Conservation (phyloP, 1,140 invertebrate species). For the Brachionus paranguensis region DNA sequence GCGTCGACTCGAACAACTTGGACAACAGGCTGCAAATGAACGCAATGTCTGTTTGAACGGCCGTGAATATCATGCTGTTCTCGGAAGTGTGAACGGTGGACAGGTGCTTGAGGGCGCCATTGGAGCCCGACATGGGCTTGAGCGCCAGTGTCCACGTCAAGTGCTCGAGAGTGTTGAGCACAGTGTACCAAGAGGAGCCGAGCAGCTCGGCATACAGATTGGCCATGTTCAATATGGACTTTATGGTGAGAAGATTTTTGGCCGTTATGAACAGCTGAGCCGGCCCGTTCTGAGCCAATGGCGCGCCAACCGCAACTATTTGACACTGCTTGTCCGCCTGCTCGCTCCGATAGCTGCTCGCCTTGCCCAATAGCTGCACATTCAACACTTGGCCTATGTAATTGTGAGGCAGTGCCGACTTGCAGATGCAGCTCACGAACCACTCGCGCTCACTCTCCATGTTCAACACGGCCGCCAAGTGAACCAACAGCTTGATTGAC, state of each 20-base stretch:
- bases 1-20: conserved; percentile 37
- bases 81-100: neutral
- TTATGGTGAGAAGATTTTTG: conserved; percentile 36
- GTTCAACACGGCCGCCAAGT: conserved; percentile 68
- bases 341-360: neutral
- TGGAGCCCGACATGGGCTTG: conserved; percentile 75
- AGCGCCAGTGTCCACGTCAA: conserved; percentile 94
- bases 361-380: neutral
- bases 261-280: conserved; percentile 5
- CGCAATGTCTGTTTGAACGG: conserved; percentile 32
- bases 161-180: conserved; percentile 62
- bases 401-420: conserved; percentile 85
- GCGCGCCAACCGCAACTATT: conserved; percentile 10
- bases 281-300: neutral
- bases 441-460: conserved; percentile 74
- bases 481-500: conserved; percentile 77
- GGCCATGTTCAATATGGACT: conserved; percentile 33
- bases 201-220: conserved; percentile 12
- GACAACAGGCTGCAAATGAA: conserved; percentile 37
- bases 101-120: conserved; percentile 52
- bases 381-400: conserved; percentile 88
- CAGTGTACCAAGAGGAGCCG: conserved; percentile 12
- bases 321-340: conserved; percentile 26
- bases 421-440: conserved; percentile 85
- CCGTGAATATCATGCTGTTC: conserved; percentile 22